A percentile compares a stretch with the other conserved stretches of the same genome.
Evolutionary conservation across 2,888 invertebrate species (phyloP).

Genomic region (Megaustenia siamemsis): DNA sequence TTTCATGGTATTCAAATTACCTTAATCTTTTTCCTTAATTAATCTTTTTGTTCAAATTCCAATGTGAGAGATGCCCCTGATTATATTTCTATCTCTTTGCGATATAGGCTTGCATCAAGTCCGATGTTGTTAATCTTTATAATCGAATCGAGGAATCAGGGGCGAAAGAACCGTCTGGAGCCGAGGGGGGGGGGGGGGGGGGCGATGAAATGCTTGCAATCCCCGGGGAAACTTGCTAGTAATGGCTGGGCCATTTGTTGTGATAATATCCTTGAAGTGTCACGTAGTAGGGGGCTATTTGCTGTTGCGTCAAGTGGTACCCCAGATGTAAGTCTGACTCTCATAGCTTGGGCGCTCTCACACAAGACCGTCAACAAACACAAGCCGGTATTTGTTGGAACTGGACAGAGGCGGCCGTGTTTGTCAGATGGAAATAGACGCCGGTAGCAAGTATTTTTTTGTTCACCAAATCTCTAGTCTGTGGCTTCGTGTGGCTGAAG

Average conservation of each 20-base stretch:
- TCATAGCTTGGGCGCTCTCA: background rate
- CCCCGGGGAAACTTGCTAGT: constrained; percentile 20
- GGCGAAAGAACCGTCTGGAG: no score
- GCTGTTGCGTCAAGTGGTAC: constrained; percentile 7
- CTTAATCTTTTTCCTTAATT: no score
- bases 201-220: constrained; percentile 6
- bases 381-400: no score
- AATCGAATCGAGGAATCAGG: background rate
- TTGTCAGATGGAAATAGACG: no score
- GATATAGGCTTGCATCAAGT: constrained; percentile 5
- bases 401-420: no score
- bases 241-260: constrained; percentile 36
- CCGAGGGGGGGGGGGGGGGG: no score
- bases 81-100: constrained; percentile 2
- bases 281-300: background rate
- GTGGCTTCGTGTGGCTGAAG: no score
- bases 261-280: background rate
- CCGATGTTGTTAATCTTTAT: constrained; percentile 32
- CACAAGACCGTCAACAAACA: background rate
- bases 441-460: no score
- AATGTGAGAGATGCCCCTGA: constrained; percentile 28
- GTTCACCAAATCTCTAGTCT: no score
- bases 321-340: background rate
- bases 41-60: no score
- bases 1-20: no score